A percentile compares a stretch with the other conserved stretches of the same genome.
These are phyloP conservation scores for Zeus faber DNA, from an alignment of 2,113 vertebrate species.

Conservation along the genomic window DNA sequence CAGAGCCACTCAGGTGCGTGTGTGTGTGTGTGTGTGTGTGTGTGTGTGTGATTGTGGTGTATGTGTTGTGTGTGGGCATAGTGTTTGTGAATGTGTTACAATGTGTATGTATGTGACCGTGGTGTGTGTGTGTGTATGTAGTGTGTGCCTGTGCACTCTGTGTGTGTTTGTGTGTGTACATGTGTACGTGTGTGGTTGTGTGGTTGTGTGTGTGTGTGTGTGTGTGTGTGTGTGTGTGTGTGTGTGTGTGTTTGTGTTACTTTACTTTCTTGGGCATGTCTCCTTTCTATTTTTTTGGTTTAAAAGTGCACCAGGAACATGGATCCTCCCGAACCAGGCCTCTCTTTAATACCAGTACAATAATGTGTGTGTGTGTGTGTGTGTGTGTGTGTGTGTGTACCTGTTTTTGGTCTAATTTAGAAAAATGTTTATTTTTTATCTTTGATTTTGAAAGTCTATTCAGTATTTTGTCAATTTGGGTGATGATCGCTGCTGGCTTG, in stretches of 20 bases:
- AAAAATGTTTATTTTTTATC: no score
- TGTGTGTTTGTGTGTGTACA: neutral
- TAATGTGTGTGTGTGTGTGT: neutral
- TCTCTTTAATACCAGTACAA: no score
- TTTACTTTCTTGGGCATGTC: no score
- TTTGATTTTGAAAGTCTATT: no score
- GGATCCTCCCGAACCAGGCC: no score
- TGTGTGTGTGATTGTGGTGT: conserved; percentile 7
- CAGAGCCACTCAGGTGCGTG: conserved; percentile 40
- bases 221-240: neutral
- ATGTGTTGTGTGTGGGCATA: conserved; percentile 1
- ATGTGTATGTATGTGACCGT: no score
- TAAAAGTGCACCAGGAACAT: no score
- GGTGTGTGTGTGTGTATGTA: neutral
- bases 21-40: conserved; percentile 30
- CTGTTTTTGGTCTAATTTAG: neutral
- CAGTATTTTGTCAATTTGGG: no score
- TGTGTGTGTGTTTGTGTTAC: neutral
- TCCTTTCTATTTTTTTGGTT: no score
- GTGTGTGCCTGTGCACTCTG: neutral
- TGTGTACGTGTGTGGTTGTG: neutral
- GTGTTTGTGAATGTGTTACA: no score
- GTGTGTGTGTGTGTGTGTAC: no score
- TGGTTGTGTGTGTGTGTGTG: neutral
- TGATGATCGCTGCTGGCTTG: no score